Evolutionary conservation across 2,888 invertebrate species (phyloP).

Genomic region (Microplitis deprimator): DNA sequence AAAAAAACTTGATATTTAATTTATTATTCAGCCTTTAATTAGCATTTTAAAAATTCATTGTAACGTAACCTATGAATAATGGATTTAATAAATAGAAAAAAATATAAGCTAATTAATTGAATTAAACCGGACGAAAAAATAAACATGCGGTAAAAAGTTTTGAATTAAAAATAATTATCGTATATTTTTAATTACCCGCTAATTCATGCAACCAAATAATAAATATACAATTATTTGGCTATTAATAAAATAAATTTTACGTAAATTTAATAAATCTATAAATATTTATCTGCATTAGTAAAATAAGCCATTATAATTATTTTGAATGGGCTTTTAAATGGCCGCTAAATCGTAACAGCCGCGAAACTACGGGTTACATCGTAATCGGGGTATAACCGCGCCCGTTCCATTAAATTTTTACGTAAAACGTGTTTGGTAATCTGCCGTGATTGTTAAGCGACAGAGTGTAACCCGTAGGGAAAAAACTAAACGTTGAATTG

Average conservation of each 20-base stretch:
- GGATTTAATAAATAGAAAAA: neutral
- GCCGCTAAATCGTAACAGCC: constrained; percentile 64
- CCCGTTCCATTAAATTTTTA: constrained; percentile 22
- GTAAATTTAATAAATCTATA: too few relatives aligned
- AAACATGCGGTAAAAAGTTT: neutral
- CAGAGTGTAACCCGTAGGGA: neutral
- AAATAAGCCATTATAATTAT: constrained; percentile 67
- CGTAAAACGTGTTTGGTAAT: constrained; percentile 26
- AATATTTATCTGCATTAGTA: too few relatives aligned
- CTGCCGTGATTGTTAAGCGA: neutral
- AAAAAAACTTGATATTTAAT: too few relatives aligned
- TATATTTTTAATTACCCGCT: neutral
- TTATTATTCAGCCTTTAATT: neutral
- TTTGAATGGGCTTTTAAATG: constrained; percentile 60
- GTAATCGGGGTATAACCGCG: constrained; percentile 65
- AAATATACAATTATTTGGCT: neutral
- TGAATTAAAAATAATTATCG: neutral
- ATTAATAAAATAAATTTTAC: too few relatives aligned
- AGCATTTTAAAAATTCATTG: neutral
- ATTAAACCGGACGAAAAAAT: neutral
- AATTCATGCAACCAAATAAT: neutral
- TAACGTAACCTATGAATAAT: neutral
- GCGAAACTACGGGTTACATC: constrained; percentile 64
- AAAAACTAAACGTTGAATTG: neutral
- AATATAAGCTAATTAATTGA: neutral